Percentiles rank a stretch among this genome's conserved stretches.
Evolutionary conservation across 2,888 invertebrate genomes (phyloP).

Genomic region (Lacanobia wlatinum): DNA sequence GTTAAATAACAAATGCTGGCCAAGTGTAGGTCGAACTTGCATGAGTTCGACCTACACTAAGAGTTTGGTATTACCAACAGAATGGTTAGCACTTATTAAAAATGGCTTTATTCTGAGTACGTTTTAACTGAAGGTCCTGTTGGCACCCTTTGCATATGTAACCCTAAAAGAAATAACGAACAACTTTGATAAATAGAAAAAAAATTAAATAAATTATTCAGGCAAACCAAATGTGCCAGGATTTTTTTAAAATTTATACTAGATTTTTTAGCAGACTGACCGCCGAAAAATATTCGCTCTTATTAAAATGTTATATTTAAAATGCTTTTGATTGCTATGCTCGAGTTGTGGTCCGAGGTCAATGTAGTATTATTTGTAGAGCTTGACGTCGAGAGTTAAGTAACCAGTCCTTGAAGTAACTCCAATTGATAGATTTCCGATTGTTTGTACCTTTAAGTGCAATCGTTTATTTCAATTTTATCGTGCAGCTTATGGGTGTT

Average conservation of each 20-base stretch:
- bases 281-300: conserved; percentile 14
- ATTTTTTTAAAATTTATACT: neutral
- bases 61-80: neutral
- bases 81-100: too few species aligned
- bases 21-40: neutral
- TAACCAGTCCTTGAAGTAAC: conserved; percentile 51
- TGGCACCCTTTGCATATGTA: too few species aligned
- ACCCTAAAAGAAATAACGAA: neutral
- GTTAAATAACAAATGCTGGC: neutral
- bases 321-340: conserved; percentile 49
- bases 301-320: conserved; percentile 12
- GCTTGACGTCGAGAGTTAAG: conserved; percentile 29
- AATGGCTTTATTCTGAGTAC: too few species aligned
- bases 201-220: neutral
- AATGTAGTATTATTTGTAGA: conserved; percentile 43
- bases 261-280: neutral
- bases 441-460: conserved; percentile 26
- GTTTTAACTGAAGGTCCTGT: too few species aligned
- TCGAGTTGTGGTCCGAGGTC: conserved; percentile 54
- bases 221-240: conserved; percentile 7
- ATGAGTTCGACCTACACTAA: too few species aligned
- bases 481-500: conserved; percentile 3
- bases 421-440: conserved; percentile 31
- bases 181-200: neutral
- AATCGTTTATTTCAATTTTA: conserved; percentile 16